These are phyloP conservation scores for Neoarius graeffei DNA, from an alignment of 2,113 vertebrate species.

Conservation along the genomic window DNA sequence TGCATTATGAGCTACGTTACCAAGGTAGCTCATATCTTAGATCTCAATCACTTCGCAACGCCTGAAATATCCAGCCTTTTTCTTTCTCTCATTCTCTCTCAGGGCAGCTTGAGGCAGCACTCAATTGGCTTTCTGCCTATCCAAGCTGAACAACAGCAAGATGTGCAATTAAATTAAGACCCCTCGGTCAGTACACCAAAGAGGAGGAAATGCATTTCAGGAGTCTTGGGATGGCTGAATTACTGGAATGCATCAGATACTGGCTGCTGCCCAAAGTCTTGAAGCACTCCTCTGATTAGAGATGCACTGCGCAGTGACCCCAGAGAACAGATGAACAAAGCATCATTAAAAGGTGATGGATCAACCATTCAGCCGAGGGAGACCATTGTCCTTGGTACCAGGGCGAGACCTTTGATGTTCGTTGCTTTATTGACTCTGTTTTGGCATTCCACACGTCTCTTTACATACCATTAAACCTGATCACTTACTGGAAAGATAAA, in stretches of 20 bases:
- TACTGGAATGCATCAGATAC: conserved; percentile 56
- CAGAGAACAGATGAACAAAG: conserved; percentile 49
- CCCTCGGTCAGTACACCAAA: conserved; percentile 38
- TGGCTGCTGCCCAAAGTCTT: conserved; percentile 53
- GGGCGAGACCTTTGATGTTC: conserved; percentile 54
- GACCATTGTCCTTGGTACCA: conserved; percentile 46
- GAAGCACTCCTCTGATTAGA: conserved; percentile 41
- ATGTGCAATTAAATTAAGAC: conserved; percentile 56
- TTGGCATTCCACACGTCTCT: conserved; percentile 43
- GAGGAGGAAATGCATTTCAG: conserved; percentile 49
- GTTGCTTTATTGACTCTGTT: conserved; percentile 54
- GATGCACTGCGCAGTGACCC: conserved; percentile 56
- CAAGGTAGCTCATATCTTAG: conserved; percentile 50
- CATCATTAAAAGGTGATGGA: conserved; percentile 55
- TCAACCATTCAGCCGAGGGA: conserved; percentile 58
- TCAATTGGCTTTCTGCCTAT: conserved; percentile 48
- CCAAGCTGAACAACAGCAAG: conserved; percentile 54
- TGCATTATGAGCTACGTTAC: conserved; percentile 41
- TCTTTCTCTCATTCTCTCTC: conserved; percentile 12
- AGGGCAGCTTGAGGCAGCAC: conserved; percentile 38
- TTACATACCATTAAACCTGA: conserved; percentile 53
- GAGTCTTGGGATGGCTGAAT: conserved; percentile 39
- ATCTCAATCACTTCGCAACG: conserved; percentile 41
- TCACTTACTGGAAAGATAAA: conserved; percentile 51
- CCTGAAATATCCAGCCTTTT: conserved; percentile 40